These are phyloP conservation scores for Drosophila ficusphila DNA, from an alignment of 1,140 invertebrate species.

Conservation along the genomic window DNA sequence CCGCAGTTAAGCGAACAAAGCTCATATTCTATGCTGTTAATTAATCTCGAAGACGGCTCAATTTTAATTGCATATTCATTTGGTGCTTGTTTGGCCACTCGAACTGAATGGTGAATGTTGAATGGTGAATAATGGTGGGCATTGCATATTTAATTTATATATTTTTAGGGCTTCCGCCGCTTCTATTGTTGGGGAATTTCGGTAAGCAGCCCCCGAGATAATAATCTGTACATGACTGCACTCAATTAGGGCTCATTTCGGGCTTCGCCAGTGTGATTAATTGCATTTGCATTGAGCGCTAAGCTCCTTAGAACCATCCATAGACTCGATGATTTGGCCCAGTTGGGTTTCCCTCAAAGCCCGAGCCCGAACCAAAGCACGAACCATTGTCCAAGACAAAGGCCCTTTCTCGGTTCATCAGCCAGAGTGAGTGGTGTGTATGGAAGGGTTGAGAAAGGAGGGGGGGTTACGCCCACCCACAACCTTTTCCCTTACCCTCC, in stretches of 20 bases:
- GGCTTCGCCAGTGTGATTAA: conserved; percentile 49
- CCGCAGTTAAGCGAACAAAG: no score
- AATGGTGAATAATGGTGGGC: no score
- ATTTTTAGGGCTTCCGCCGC: not conserved
- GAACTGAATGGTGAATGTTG: no score
- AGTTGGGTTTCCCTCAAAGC: conserved; percentile 9
- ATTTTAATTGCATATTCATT: no score
- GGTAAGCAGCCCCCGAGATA: conserved; percentile 5
- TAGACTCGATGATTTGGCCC: not conserved
- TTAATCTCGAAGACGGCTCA: no score
- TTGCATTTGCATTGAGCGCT: conserved; percentile 67
- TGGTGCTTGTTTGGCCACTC: no score
- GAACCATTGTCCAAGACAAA: conserved; percentile 13
- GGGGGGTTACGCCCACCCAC: no score
- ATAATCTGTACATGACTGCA: conserved; percentile 42
- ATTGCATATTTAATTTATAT: not conserved
- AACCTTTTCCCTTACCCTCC: no score
- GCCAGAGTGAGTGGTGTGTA: no score
- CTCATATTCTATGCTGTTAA: no score
- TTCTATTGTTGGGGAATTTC: conserved; percentile 11
- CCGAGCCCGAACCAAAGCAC: no score
- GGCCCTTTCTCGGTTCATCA: conserved; percentile 25
- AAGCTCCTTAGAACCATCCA: not conserved
- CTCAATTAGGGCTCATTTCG: conserved; percentile 54
- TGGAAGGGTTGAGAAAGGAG: no score